Base-by-base conservation (phyloP, 2,888 invertebrate genomes). In the Pherbina coryleti region DNA sequence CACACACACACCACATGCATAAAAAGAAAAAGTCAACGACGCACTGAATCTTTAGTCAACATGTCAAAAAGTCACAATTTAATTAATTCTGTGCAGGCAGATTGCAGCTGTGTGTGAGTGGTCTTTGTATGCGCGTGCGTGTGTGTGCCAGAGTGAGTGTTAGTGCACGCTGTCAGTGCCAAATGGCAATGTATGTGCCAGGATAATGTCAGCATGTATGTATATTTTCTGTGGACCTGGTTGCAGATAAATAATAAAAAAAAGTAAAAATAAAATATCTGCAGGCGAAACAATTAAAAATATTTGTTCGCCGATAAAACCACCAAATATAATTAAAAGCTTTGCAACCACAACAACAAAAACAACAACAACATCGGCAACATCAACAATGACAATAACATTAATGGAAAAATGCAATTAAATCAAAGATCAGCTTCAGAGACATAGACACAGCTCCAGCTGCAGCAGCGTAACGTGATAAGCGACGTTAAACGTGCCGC, bases 401-500 rank as follows among this genome's bases (percentile, higher is more conserved):
- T 34, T 28, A 22, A 78, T 82, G 81, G 79, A 84, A 84, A 84
- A 85, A 85, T 86, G 84, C 85, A 85, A 85, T 85, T 85, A 86
- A 86, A 86, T 85, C 85, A 67, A 49, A 67, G 49, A 31, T 22
- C 37, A 34, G 44, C 22, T 5, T 22, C 34, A 25, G 51, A 19
- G 69, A 19, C 70, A 14, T 9, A 25, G 57, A n/a, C 57, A 25
- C 5, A 8, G 22, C 28, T 14, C 7, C 69, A 69, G 49, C 14
- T 22, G 83, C 84, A 84, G 55, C 55, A 19, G 19, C 2, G 55
- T 7, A 19, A 19, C 55, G 55, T 55, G 55, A 19, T 55, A 55
- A 55, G 55, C 22, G 19, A 19, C 19, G 55, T 55, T 1, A 22
- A 19, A 22, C 55, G 55, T 11, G 57, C 25, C 4, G 25, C 57